These are phyloP conservation scores for Pristionchus exspectatus DNA, from an alignment of 2,888 invertebrate species.

Conservation along the genomic window DNA sequence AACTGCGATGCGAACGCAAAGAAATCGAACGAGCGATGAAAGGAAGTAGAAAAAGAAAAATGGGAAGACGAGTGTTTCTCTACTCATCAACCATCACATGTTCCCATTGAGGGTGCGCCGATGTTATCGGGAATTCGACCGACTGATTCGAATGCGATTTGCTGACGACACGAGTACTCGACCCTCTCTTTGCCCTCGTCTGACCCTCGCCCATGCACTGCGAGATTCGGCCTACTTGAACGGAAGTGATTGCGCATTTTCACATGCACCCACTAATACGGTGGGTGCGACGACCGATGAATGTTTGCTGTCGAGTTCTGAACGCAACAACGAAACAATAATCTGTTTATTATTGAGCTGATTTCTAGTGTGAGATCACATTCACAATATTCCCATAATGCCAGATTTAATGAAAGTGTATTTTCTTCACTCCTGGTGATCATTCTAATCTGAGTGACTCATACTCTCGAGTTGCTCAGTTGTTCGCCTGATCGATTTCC, in stretches of 20 bases:
- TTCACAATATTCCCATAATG: not conserved
- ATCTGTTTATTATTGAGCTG: not conserved
- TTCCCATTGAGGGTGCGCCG: not conserved
- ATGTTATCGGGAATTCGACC: not conserved
- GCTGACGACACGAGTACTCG: not conserved
- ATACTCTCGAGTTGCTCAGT: not conserved
- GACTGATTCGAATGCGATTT: not conserved
- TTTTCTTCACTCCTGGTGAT: not conserved
- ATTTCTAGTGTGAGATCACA: not conserved
- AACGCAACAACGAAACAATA: not conserved
- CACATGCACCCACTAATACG: not conserved
- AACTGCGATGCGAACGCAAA: not conserved
- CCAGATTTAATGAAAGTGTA: not conserved
- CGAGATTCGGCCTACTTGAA: not conserved
- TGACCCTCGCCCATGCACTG: not conserved
- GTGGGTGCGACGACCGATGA: no score
- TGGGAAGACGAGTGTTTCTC: not conserved
- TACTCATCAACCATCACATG: not conserved
- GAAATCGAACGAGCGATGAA: not conserved
- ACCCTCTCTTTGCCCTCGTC: no score
- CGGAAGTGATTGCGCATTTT: not conserved
- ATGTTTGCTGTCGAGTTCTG: not conserved
- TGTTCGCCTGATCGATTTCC: not conserved
- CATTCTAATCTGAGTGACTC: no score
- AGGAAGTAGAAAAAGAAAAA: not conserved